A percentile compares a stretch with the other conserved stretches of the same genome.
phyloP scores from a whole-genome alignment of 2,797 vertebrate genomes.

The Pachyuromys duprasi region DNA sequence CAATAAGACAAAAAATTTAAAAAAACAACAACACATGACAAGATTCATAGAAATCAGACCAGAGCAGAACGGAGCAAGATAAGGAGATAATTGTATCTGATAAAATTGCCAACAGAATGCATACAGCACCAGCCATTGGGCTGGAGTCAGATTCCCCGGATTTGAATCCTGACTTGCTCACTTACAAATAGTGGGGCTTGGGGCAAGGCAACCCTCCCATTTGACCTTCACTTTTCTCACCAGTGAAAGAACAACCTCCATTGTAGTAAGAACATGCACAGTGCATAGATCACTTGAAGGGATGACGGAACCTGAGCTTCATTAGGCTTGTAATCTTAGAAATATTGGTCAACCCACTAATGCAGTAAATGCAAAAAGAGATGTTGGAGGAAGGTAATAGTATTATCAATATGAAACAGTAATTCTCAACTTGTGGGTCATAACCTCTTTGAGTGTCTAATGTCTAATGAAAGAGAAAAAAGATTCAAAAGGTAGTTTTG shows the following conservation, averaged over 20 bases:
- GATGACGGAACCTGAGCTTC: not conserved
- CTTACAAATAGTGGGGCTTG: not conserved
- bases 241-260: not conserved
- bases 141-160: not conserved
- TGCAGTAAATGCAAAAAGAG: not conserved
- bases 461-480: not conserved
- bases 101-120: not conserved
- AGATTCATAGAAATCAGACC: not conserved
- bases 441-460: too few relatives aligned
- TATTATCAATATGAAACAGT: not conserved
- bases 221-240: not conserved
- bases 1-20: not conserved
- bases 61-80: not conserved
- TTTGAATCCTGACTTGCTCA: not conserved
- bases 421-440: not conserved
- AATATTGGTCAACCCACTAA: not conserved
- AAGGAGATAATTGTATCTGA: not conserved
- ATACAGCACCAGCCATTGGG: not conserved
- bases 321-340: not conserved
- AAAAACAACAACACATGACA: not conserved
- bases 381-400: not conserved
- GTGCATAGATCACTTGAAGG: not conserved
- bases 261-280: not conserved
- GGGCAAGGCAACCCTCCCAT: not conserved
- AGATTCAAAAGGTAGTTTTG: not conserved